Conservation (phyloP, 1,140 invertebrate species). For the Plectus sambesii region DNA sequence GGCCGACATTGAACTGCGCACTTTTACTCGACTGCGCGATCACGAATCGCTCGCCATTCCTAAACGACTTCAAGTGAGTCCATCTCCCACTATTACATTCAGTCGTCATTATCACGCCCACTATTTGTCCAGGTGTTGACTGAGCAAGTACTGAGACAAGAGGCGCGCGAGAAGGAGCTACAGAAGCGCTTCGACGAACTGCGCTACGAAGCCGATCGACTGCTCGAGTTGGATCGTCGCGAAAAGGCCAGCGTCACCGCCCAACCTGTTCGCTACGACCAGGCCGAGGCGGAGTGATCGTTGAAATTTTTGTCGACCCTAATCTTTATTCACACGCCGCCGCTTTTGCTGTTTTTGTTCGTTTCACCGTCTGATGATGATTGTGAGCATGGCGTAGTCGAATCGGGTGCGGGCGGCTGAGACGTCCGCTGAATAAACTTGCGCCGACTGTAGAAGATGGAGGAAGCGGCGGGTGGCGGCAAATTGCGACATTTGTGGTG, state of each 20-base stretch:
- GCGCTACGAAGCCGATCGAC: constrained; percentile 46
- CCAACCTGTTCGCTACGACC: constrained; percentile 25
- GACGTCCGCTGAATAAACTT: constrained; percentile 34
- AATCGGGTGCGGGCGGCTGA: constrained; percentile 17
- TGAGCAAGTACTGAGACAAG: constrained; percentile 59
- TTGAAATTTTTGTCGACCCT: constrained; percentile 4
- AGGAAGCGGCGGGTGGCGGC: too few relatives aligned
- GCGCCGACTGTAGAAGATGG: too few relatives aligned
- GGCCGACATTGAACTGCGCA: constrained; percentile 71
- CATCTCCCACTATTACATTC: neutral
- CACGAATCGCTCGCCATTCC: constrained; percentile 82
- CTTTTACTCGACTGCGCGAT: constrained; percentile 58
- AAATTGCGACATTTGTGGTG: too few relatives aligned
- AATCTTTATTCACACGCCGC: neutral
- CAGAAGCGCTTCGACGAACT: constrained; percentile 68
- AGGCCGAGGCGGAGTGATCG: neutral
- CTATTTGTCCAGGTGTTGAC: constrained; percentile 22
- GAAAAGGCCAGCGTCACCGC: constrained; percentile 22
- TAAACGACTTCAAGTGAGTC: constrained; percentile 63
- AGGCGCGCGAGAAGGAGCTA: constrained; percentile 71
- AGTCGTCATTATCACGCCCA: neutral
- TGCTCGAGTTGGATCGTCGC: constrained; percentile 30
- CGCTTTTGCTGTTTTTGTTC: constrained; percentile 10
- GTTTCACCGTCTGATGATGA: constrained; percentile 3
- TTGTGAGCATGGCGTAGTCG: constrained; percentile 2